Base-by-base conservation (phyloP, 2,888 invertebrate species). In the Thecocarcelia acutangulata region DNA sequence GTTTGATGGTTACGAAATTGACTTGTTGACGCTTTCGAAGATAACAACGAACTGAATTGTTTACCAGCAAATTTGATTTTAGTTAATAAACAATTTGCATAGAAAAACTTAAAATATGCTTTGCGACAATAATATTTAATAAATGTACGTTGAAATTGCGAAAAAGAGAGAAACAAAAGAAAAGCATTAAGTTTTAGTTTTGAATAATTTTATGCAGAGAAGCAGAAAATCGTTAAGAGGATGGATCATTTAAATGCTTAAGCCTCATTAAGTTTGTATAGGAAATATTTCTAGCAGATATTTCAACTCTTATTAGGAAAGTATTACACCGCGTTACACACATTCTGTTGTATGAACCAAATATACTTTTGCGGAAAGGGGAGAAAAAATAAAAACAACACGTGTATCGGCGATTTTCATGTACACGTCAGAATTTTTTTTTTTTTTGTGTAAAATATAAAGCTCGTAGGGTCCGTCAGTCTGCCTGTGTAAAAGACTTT, bases 1-100 rank as follows among this genome's bases (percentile, higher is more conserved):
- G 56, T 72, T 77, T 70, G 28, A 48, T n/a, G 64, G 59, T 17
- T 15, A 61, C 21, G 9, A 33, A 46, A 58, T 58, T 15, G 17
- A 1, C 12, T 48, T n/a, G 44, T 78, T 64, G 44, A 59, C 78
- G 70, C 59, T 54, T 75, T 78, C 46, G 72, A 48, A 42, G 74
- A 70, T 54, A 59, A 50, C 46, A 61, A 61, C 40, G 37, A 70
- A 82, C 82, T 82, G 75, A 82, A 54, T 73, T 81, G 44, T 48
- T 66, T 44, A 59, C 52, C 69, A 64, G 42, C 58, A 40, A 70
- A 70, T 56, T 56, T 66, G 17, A 59, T 61, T 28, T 74, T 72
- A 40, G 33, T 28, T 54, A 69, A 40, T 48, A 69, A 24, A 28
- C n/a, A 48, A 0, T 59, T 68, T 28, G 68, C 19, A 56, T 61